Percentiles rank a stretch among this genome's conserved stretches.
These are phyloP conservation scores for Eurytoma adleriae DNA, from an alignment of 2,888 invertebrate genomes.

Conservation along the genomic window DNA sequence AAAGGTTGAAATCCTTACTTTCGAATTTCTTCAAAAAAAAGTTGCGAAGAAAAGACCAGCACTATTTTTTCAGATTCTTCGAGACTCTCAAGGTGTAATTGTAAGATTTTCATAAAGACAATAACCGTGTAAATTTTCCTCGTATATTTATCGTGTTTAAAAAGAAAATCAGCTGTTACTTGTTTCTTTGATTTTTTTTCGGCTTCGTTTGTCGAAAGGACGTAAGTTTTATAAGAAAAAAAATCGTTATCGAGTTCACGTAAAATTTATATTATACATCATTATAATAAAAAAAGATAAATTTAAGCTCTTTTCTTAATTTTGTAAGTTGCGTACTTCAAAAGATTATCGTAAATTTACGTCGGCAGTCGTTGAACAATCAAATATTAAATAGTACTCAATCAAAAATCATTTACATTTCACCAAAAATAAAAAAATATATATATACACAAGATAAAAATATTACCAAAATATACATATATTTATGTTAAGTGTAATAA, in stretches of 20 bases:
- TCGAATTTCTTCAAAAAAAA: constrained; percentile 1
- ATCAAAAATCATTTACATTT: constrained; percentile 30
- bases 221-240: neutral
- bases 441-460: constrained; percentile 27
- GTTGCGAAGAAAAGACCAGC: constrained; percentile 1
- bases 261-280: neutral
- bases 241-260: neutral
- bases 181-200: neutral
- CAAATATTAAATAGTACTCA: constrained; percentile 21
- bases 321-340: neutral
- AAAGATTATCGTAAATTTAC: too few species aligned
- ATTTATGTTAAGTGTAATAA: constrained; percentile 45
- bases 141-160: neutral
- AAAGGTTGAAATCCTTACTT: constrained; percentile 38
- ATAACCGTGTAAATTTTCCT: constrained; percentile 50
- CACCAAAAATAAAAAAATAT: constrained; percentile 8
- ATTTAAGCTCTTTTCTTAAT: neutral
- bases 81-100: constrained; percentile 3
- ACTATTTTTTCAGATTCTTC: constrained; percentile 45
- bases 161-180: neutral
- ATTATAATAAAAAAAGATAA: neutral
- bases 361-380: constrained; percentile 10
- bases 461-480: constrained; percentile 24
- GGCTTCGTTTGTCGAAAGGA: neutral
- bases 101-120: constrained; percentile 54